Evolutionary conservation across 92 coral and sea anemone genomes (phyloP), one percentile per base, ranked within the genome.

Genomic region (Pocillopora grandis): DNA sequence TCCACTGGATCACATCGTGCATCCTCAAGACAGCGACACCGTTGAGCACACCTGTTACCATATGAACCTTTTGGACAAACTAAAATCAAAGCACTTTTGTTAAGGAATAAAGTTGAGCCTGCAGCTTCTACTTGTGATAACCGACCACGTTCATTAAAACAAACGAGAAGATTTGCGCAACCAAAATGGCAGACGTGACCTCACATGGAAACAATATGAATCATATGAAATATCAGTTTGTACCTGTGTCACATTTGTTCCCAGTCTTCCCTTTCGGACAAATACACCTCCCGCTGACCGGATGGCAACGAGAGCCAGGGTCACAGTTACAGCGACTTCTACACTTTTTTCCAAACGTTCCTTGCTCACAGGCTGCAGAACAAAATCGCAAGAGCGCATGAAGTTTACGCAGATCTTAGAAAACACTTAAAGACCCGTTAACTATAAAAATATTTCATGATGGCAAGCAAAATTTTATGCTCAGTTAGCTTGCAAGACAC

Each of bases 241-340:
- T 76, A 93, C 94, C 90, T 86, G 86, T 64, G 73, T 94, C 90
- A 79, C 98, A 94, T 23, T 86, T 87, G 62, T 72, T n/a, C 35
- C 98, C 98, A 20, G 89, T 89, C 61, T 84, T 80, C 52, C 97
- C 97, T 16, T 92, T 80, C 15, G 98, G 95, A 71, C 98, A 94
- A 57, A 92, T 33, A 66, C 98, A 94, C 65, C 57, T 78, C 10
- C 95, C 98, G 36, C 91, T 69, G 63, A 92, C 90, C 11, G 95
- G 92, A 73, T 87, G 87, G 83, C 98, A 94, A 20, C 80, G 71
- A 61, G 85, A 79, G 42, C 86, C 93, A 48, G 81, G 69, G 19
- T 60, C 66, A 85, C 98, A 94, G 35, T 48, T 36, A 42, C 94
- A 91, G 10, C 81, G 86, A 23, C 77, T 66, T 37, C 75, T 9